Base-by-base conservation (phyloP, 2,888 invertebrate species). In the Laspeyria flexula region DNA sequence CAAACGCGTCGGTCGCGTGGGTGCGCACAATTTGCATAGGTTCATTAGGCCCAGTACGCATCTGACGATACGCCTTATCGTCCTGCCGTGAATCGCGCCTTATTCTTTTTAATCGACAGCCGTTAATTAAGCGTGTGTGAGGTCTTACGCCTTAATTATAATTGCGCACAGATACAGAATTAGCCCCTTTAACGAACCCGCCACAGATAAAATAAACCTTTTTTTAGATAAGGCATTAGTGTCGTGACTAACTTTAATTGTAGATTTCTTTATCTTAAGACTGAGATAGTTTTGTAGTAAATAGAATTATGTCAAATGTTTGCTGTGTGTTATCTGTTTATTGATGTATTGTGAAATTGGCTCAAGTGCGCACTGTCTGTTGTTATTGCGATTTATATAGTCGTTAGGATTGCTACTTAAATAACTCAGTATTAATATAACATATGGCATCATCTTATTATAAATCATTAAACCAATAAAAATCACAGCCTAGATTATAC, bases 111-210 rank as follows among this genome's bases (percentile, higher is more conserved):
- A 60, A 65, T 75, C 65, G 65, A 60, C 73, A 68, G 65, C 73
- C 76, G 75, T 85, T 84, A 85, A 85, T 85, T 84, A 83, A 84
- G 70, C 72, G 60, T 74, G 86, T 81, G 86, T 86, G 86, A 84
- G 86, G 86, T 86, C 86, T 79, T 59, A 80, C 86, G 84, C 86
- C 79, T 84, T 81, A 75, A 78, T 79, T 85, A 79, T 85, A 83
- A 86, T 83, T 83, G 82, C 70, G 61, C 66, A 59, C 66, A 71
- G 78, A 77, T 77, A 73, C 73, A 58, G 77, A 79, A 81, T 69
- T 69, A 67, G 69, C 53, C 61, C 58, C 25, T 46, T 45, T 45
- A 51, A 45, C 45, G 45, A 51, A 45, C 41, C 41, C 51, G 31
- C 11, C 23, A 5, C 10, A 6, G 15, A 43, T 42, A 30, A 54